These are phyloP conservation scores for Musca domestica DNA, from an alignment of 1,140 invertebrate species.

Conservation along the genomic window DNA sequence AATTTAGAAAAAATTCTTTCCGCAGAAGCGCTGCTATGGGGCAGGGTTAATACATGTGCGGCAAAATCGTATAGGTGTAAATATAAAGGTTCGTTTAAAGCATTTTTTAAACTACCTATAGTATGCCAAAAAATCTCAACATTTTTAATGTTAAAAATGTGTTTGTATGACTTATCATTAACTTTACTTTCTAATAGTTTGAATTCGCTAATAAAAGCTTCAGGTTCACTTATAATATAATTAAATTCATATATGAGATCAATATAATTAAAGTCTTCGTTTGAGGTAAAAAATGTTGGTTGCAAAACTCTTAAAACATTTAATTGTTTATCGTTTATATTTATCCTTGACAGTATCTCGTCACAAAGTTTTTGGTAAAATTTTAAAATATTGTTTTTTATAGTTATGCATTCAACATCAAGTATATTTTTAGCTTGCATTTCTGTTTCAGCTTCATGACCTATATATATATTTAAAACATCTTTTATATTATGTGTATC, in stretches of 20 bases:
- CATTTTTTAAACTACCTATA: not conserved
- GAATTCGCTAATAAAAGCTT: not conserved
- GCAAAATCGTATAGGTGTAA: not conserved
- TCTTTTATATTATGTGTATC: no score
- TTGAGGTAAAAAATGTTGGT: not conserved
- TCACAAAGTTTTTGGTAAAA: no score
- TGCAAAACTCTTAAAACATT: constrained; percentile 3
- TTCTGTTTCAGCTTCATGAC: no score
- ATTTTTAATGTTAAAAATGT: not conserved
- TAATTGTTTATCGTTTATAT: not conserved
- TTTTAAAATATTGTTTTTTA: no score
- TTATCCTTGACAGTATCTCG: no score
- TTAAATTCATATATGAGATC: constrained; percentile 1
- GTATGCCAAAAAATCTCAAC: not conserved
- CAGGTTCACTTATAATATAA: constrained; percentile 1
- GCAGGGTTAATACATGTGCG: not conserved
- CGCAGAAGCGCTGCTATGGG: not conserved
- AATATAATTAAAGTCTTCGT: constrained; percentile 11
- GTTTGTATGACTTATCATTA: not conserved
- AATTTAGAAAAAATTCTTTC: not conserved
- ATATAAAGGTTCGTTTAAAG: no score
- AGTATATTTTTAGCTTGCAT: no score
- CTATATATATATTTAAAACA: no score
- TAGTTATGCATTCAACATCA: no score
- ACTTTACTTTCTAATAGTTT: constrained; percentile 12